Evolutionary conservation across 2,797 vertebrate species (phyloP), one percentile per base, ranked within the genome.

Genomic region (Lithobates sylvaticus): DNA sequence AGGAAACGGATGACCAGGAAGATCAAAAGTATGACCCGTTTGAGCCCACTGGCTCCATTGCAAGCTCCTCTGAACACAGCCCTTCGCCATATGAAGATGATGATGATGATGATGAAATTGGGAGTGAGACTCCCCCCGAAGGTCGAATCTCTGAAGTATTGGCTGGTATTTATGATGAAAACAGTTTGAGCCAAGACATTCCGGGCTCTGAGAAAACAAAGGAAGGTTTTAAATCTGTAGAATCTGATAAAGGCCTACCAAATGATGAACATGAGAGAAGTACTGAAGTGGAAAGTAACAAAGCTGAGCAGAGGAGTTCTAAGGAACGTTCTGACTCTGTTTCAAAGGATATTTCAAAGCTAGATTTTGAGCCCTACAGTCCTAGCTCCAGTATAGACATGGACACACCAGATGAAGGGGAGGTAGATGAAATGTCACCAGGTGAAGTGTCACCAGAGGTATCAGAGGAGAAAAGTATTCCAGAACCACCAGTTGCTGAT

Each of bases 11-110:
- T 0, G 94, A 93, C 2, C 90, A 90, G 2, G 94, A 96, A 0
- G 96, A 95, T 64, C 97, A 99, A 88, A 99, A 98, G 83, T 99
- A 98, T 26, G 97, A 99, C 89, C 97, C 97, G 0, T 98, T 99
- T 71, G 97, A 98, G 75, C 97, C 97, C n/a, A 99, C 97, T 0
- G 97, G 97, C 64, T 98, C 97, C 80, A 94, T 94, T 67, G 81
- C 97, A 93, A 88, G 95, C 89, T 85, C 97, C 75, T 87, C 96
- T 76, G 91, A 91, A 0, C 90, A 90, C 67, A 94, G 91, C 3
- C 93, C 93, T 3, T 93, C 93, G 0, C 93, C 92, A 0, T 92
- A 90, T 68, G 91, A 91, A 0, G 93, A 94, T 0, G 91, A 91
- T 0, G 92, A 93, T 54, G 93, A 91, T 0, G 92, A 93, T 18